These are phyloP conservation scores for Halcyon badia DNA, from an alignment of 2,797 vertebrate genomes.

Conservation along the genomic window DNA sequence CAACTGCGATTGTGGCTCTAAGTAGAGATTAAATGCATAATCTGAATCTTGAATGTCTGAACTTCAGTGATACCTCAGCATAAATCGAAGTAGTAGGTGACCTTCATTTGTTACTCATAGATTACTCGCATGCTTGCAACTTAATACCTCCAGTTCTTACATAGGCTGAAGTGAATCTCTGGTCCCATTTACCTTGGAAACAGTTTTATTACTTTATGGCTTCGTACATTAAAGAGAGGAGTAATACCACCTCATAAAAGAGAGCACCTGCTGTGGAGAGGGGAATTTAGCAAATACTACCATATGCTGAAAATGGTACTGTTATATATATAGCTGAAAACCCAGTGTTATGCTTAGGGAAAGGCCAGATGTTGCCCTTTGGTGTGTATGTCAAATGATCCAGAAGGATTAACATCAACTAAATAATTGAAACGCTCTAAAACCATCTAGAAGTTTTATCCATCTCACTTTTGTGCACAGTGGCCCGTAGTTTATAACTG, in stretches of 20 bases:
- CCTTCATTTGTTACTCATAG: background rate
- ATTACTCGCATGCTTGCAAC: background rate
- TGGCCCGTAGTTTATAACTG: background rate
- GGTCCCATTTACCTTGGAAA: conserved; percentile 12
- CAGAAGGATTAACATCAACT: background rate
- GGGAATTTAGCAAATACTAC: background rate
- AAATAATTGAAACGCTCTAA: background rate
- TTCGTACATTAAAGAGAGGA: background rate
- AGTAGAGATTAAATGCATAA: background rate
- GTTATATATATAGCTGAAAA: background rate
- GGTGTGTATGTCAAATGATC: background rate
- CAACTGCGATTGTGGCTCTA: fast-evolving
- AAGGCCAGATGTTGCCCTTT: background rate
- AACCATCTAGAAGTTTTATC: background rate
- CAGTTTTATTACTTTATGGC: conserved; percentile 7
- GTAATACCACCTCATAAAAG: background rate
- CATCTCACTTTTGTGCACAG: background rate
- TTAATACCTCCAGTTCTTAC: background rate
- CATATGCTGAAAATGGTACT: background rate
- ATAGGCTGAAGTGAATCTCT: background rate
- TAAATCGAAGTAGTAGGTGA: background rate
- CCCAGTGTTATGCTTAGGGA: background rate
- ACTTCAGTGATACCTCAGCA: background rate
- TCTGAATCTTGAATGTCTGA: background rate
- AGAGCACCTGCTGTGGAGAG: background rate